A percentile compares a stretch with the other conserved stretches of the same genome.
Conservation (phyloP, 2,113 vertebrate species). For the Dicrurus megarhynchus region DNA sequence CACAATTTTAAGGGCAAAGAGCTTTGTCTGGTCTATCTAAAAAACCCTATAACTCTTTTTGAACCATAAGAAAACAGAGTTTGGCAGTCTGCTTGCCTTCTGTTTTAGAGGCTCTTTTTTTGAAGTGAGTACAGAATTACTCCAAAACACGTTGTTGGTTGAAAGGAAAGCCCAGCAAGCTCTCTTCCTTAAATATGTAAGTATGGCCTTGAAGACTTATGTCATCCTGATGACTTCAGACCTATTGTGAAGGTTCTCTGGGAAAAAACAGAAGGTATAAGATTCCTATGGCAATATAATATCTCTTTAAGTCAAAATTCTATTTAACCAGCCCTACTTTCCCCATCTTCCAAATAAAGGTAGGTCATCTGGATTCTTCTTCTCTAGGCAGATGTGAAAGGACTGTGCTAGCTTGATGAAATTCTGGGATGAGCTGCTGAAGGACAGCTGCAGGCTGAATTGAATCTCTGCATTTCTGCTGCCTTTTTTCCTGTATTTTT, state of each 20-base stretch:
- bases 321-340: not conserved
- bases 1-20: not conserved
- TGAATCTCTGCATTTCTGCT: not conserved
- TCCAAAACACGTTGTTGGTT: rapidly evolving
- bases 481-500: not conserved
- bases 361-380: not conserved
- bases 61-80: not conserved
- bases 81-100: not conserved
- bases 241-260: not conserved
- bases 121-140: not conserved
- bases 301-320: not conserved
- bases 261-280: not conserved
- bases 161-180: not conserved
- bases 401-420: not conserved
- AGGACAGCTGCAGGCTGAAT: not conserved
- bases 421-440: not conserved
- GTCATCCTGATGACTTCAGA: not conserved
- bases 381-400: not conserved
- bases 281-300: not conserved
- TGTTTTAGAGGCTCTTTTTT: not conserved
- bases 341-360: not conserved
- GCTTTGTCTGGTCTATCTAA: not conserved
- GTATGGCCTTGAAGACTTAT: rapidly evolving
- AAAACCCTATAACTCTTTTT: not conserved
- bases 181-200: not conserved